Base-by-base conservation (phyloP, 2,888 invertebrate genomes). In the Ctena decussata region DNA sequence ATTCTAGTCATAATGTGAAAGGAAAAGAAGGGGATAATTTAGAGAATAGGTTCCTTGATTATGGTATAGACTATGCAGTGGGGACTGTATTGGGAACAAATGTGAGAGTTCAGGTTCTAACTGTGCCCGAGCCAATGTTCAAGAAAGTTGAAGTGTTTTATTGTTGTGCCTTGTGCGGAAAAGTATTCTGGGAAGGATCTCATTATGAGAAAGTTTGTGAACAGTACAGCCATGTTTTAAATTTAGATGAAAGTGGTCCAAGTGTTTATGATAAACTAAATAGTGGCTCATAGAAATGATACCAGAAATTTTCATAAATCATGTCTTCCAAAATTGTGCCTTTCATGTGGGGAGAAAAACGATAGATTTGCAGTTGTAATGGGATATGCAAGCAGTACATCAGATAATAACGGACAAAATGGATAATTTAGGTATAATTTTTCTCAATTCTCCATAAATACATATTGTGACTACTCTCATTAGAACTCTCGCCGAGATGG, bases 131-230 rank as follows among this genome's bases (percentile, higher is more conserved):
- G 53, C 94, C 96, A 35, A 95, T 96, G 75, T 91, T 96, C 91
- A 92, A 94, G 57, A 95, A 96, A 78, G 96, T 96, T 32, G 96
- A 97, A 78, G 90, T 96, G 82, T 97, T 97, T 93, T 97, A 97
- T 90, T 96, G 97, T 44, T 98, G 98, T 96, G 97, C 97, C 89
- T 94, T 94, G 39, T 98, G 98, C 96, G 98, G 98, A 0, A 97
- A 97, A 94, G 96, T 97, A 75, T 98, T 97, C 95, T 98, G 98
- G 97, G 97, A 97, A 87, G 97, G 97, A 0, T 94, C 95, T 1
- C 96, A 96, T 93, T 95, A 96, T 85, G 90, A 86, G 12, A 80
- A 89, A 32, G 92, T 94, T 24, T 92, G 92, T 82, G 90, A 93
- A 37, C 94, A 95, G 89, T 95, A 94, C 80, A 89, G 92, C 5